A percentile compares a stretch with the other conserved stretches of the same genome.
These are phyloP conservation scores for Rhipidura dahli DNA, from an alignment of 2,113 vertebrate species.

Conservation along the genomic window DNA sequence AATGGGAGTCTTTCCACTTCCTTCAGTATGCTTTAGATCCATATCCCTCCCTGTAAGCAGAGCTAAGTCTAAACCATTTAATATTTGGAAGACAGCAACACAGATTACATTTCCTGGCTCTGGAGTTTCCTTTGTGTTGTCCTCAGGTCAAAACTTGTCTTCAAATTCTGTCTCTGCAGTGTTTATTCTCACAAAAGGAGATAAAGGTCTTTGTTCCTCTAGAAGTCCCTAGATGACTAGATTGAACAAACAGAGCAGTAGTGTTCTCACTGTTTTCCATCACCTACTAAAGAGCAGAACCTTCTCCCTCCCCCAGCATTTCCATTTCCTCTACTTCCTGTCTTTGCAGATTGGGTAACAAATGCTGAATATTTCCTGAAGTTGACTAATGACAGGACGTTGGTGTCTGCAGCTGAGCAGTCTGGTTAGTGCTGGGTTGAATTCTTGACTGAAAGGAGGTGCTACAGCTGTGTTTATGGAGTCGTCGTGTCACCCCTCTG, in stretches of 20 bases:
- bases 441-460: slow-evolving; percentile 35
- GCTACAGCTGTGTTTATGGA: slow-evolving; percentile 13
- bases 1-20: not conserved
- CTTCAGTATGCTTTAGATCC: not conserved
- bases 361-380: slow-evolving; percentile 76
- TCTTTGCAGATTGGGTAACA: slow-evolving; percentile 75
- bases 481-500: not conserved
- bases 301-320: slow-evolving; percentile 72
- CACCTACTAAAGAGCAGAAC: slow-evolving; percentile 71
- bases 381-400: slow-evolving; percentile 79
- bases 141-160: slow-evolving; percentile 50
- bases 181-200: slow-evolving; percentile 63
- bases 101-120: slow-evolving; percentile 2
- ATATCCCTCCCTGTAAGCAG: not conserved
- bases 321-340: slow-evolving; percentile 78
- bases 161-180: slow-evolving; percentile 47
- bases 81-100: slow-evolving; percentile 6
- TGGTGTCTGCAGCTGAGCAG: slow-evolving; percentile 65
- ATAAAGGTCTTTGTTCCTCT: slow-evolving; percentile 65
- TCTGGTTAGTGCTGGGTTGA: not conserved
- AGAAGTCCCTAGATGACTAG: slow-evolving; percentile 57
- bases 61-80: not conserved
- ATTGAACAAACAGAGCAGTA: slow-evolving; percentile 67
- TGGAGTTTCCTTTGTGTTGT: slow-evolving; percentile 24
- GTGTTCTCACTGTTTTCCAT: slow-evolving; percentile 71